Evolutionary conservation across 2,888 invertebrate species (phyloP), one percentile per base, ranked within the genome.

Genomic region (Gordius sp.): DNA sequence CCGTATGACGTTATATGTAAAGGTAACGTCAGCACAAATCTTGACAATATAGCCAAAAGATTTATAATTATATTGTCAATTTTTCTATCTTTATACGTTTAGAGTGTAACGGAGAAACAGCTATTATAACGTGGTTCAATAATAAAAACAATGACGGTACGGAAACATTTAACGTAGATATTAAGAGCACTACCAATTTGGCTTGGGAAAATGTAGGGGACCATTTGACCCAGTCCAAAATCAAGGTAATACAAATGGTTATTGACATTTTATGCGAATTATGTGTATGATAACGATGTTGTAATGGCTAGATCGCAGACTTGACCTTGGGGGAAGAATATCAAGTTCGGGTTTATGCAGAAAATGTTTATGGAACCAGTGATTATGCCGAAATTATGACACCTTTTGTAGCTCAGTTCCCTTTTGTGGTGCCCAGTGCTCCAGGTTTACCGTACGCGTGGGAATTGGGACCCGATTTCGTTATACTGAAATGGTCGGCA

Each of bases 221-320:
- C 20, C 47, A 47, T n/a, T 47, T 47, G 20, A n/a, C 4, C 13
- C 8, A 47, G 20, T 18, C 47, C 47, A 8, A 23, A 20, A 47
- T 47, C 23, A 47, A 47, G 20, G 47, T 47, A 20, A n/a, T n/a
- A n/a, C n/a, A n/a, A n/a, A n/a, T n/a, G n/a, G n/a, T n/a, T n/a
- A n/a, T n/a, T n/a, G n/a, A n/a, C n/a, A n/a, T n/a, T n/a, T n/a
- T n/a, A n/a, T n/a, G n/a, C n/a, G n/a, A n/a, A n/a, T n/a, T n/a
- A n/a, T n/a, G n/a, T n/a, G n/a, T n/a, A n/a, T n/a, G n/a, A n/a
- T n/a, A n/a, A n/a, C n/a, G n/a, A n/a, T n/a, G n/a, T n/a, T n/a
- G n/a, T n/a, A n/a, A n/a, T n/a, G n/a, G n/a, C n/a, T n/a, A 47
- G 47, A 47, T 47, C 8, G 20, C 47, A 4, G 47, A 47, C 20